Conservation (phyloP, 2,797 vertebrate genomes). For the Chloroceryle inda region DNA sequence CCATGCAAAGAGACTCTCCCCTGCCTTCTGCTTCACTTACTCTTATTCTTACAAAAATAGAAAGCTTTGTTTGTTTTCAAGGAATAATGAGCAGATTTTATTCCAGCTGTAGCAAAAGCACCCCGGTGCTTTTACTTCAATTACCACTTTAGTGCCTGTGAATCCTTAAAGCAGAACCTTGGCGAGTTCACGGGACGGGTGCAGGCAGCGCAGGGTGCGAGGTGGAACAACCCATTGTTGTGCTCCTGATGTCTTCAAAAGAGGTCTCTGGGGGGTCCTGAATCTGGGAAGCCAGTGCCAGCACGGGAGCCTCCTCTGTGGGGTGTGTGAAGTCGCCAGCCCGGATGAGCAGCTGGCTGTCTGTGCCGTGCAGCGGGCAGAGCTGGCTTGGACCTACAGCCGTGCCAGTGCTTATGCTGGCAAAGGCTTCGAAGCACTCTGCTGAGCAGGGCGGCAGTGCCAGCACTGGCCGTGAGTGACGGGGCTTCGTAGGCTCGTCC, state of each 20-base stretch:
- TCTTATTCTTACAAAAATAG: constrained; percentile 32
- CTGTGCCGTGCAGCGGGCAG: not conserved
- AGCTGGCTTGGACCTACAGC: too few relatives aligned
- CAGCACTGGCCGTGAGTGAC: not conserved
- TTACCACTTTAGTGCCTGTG: not conserved
- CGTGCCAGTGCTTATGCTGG: fast-evolving
- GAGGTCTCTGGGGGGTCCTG: not conserved
- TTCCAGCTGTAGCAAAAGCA: not conserved
- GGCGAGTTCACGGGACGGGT: not conserved
- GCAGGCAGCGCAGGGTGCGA: fast-evolving
- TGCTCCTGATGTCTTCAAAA: not conserved
- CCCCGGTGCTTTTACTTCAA: not conserved
- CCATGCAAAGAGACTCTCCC: fast-evolving
- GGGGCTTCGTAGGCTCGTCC: not conserved
- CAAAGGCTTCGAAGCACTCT: fast-evolving
- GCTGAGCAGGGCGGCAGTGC: fast-evolving
- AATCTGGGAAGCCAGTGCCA: not conserved
- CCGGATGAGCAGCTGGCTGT: fast-evolving
- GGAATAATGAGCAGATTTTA: not conserved
- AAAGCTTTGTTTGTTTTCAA: not conserved
- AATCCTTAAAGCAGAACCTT: not conserved
- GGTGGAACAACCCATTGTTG: fast-evolving
- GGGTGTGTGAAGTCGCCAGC: not conserved
- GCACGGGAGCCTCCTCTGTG: fast-evolving
- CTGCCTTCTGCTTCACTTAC: not conserved